Base-by-base conservation (phyloP, 2,888 invertebrate species). In the Athetis lepigone region DNA sequence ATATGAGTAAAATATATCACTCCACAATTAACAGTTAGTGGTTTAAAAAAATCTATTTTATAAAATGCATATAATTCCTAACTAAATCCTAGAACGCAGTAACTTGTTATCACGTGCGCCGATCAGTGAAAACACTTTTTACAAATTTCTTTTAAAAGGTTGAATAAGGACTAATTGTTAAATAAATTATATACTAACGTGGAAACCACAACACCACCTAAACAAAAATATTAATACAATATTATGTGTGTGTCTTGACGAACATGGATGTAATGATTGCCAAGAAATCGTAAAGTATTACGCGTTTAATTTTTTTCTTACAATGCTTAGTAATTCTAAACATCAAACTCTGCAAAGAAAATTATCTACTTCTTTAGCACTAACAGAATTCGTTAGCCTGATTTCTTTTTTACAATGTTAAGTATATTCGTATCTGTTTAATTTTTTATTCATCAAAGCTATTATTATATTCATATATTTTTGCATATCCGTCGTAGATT, bases 1-100 rank as follows among this genome's bases (percentile, higher is more conserved):
- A 62, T 79, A 74, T 54, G 43, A 50, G 9, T 9, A 19, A 16
- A 66, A 58, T 69, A 50, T 58, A 47, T 37, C 42, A 5, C 39
- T 42, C n/a, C 18, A 55, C 8, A 55, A 50, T 45, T 49, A 5
- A 43, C 0, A 23, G 43, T 29, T 19, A 19, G 1, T 54, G 29
- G 21, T n/a, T 39, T n/a, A 42, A 67, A 40, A 65, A 40, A 50
- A 11, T 23, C 16, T 13, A 8, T 16, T 7, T 0, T 6, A 18
- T 4, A 11, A 18, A 37, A 21, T 2, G 0, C 2, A n/a, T 19
- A 40, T 47, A 2, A 13, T 7, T 19, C 11, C 13, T 11, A 25
- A 13, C 9, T 25, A n/a, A 55, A 19, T 46, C 21, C 19, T 8
- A 2, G 6, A 33, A 6, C 18, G 3, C 13, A 23, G 13, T 23